Conservation (phyloP, 2,888 invertebrate genomes). For the Lithophane socia region DNA sequence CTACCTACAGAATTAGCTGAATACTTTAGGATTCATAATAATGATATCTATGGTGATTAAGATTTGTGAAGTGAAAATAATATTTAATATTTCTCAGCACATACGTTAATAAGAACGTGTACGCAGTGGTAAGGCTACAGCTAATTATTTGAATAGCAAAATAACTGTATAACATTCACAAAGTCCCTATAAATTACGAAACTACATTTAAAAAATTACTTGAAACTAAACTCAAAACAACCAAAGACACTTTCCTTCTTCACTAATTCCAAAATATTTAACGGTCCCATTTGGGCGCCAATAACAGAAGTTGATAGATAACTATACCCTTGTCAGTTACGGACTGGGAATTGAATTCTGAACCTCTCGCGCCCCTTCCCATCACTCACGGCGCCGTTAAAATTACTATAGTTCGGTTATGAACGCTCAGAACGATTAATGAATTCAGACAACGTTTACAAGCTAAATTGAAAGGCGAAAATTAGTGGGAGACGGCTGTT, state of each 20-base stretch:
- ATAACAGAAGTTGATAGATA: conserved; percentile 67
- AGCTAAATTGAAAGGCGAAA: conserved; percentile 28
- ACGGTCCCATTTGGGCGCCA: conserved; percentile 61
- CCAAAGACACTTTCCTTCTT: conserved; percentile 53
- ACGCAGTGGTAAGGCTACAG: neutral
- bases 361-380: conserved; percentile 61
- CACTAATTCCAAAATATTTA: conserved; percentile 43
- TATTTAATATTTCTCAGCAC: neutral
- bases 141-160: too few relatives aligned
- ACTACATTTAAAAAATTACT: neutral
- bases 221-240: conserved; percentile 41
- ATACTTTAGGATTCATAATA: neutral
- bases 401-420: conserved; percentile 67
- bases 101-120: neutral
- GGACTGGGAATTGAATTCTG: conserved; percentile 67
- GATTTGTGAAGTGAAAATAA: neutral
- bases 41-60: neutral
- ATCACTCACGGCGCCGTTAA: conserved; percentile 64
- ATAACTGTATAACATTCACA: neutral
- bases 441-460: conserved; percentile 58
- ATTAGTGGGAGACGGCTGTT: conserved; percentile 12
- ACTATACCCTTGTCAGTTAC: conserved; percentile 66
- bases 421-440: conserved; percentile 63
- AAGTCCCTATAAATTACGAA: neutral
- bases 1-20: neutral